Evolutionary conservation across 23 tunicate genomes (phyloP).

Genomic region (Pegea sp.): DNA sequence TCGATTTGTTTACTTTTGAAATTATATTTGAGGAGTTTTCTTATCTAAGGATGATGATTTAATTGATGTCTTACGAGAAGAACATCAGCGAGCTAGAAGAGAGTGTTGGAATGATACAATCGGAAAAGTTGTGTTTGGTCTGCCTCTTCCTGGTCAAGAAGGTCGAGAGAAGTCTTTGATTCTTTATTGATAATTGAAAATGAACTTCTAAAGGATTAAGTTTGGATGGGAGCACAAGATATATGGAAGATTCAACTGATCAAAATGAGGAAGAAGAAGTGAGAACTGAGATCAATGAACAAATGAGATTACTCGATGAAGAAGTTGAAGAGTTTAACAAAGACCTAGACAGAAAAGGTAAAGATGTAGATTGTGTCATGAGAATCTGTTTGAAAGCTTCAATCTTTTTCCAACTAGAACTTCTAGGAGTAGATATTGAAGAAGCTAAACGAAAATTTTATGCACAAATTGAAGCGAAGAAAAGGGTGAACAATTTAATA

Average conservation of each 20-base stretch:
- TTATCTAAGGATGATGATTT: constrained; percentile 53
- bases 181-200: neutral
- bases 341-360: constrained; percentile 20
- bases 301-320: constrained; percentile 26
- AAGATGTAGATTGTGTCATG: neutral
- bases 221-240: neutral
- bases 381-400: neutral
- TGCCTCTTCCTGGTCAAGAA: constrained; percentile 64
- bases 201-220: neutral
- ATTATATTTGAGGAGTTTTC: too few species aligned
- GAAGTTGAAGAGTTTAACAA: constrained; percentile 21
- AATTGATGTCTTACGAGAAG: constrained; percentile 31
- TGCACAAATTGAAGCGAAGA: too few species aligned
- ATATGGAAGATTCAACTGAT: neutral
- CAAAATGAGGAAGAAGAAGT: constrained; percentile 11
- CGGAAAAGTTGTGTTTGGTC: constrained; percentile 52
- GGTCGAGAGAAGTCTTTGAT: neutral
- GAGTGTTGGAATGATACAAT: constrained; percentile 80
- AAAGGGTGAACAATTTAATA: too few species aligned
- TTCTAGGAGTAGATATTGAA: too few species aligned
- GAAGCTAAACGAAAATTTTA: too few species aligned
- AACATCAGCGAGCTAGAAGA: constrained; percentile 33
- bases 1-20: too few species aligned
- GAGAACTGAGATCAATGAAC: constrained; percentile 27
- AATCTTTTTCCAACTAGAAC: neutral